A percentile compares a stretch with the other conserved stretches of the same genome.
These are phyloP conservation scores for Ectemnius continuus DNA, from an alignment of 2,888 invertebrate species.

Conservation along the genomic window DNA sequence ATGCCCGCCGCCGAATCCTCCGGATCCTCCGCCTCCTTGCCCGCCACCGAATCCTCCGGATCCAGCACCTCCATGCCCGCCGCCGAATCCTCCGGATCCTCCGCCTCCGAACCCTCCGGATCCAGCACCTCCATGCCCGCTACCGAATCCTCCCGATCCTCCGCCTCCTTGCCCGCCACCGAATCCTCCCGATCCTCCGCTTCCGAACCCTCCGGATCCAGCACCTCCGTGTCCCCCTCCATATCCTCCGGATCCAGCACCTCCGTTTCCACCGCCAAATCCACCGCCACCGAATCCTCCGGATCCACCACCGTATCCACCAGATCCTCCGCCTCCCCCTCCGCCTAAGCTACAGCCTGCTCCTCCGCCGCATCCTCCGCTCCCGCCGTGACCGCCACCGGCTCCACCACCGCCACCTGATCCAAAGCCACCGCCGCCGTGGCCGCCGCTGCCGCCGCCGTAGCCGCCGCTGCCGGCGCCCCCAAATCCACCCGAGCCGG, in stretches of 20 bases:
- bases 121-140: background rate
- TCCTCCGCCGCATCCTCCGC: background rate
- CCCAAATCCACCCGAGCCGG: constrained; percentile 22
- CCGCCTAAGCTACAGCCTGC: too few relatives aligned
- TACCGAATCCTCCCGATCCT: constrained; percentile 14
- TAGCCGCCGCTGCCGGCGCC: constrained; percentile 26
- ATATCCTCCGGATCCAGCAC: background rate
- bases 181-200: constrained; percentile 4
- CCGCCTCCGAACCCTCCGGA: constrained; percentile 23
- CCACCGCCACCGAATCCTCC: constrained; percentile 21
- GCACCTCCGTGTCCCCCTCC: background rate
- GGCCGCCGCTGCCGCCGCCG: constrained; percentile 54
- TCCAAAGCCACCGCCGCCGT: background rate
- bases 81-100: constrained; percentile 21
- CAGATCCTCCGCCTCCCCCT: background rate
- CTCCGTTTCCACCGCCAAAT: constrained; percentile 13
- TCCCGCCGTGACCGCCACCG: constrained; percentile 9
- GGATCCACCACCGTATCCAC: background rate
- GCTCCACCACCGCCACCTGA: constrained; percentile 19
- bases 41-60: constrained; percentile 33
- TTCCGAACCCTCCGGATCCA: background rate
- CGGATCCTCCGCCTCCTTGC: constrained; percentile 30
- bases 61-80: constrained; percentile 16
- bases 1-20: constrained; percentile 14
- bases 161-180: constrained; percentile 24